phyloP scores from a whole-genome alignment of 2,797 vertebrate genomes.

The Enteromius radiatus region DNA sequence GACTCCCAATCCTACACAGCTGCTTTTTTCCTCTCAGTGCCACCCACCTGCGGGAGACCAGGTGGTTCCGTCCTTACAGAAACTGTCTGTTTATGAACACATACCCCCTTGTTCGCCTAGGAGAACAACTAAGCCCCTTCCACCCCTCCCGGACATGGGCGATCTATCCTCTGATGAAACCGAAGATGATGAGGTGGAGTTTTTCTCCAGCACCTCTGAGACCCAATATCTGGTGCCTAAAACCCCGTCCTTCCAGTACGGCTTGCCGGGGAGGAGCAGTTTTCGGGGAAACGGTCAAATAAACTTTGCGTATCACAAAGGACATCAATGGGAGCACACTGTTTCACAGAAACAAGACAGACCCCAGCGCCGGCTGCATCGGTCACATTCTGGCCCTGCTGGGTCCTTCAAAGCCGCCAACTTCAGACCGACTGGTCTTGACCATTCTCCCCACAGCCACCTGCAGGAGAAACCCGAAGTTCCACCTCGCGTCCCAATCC shows the following conservation, averaged over 20 bases:
- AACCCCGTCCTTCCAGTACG: conserved; percentile 70
- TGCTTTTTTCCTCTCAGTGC: conserved; percentile 65
- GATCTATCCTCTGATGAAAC: conserved; percentile 83
- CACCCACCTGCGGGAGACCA: conserved; percentile 78
- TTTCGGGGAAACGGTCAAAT: conserved; percentile 86
- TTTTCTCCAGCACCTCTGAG: conserved; percentile 86
- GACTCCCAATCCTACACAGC: conserved; percentile 68
- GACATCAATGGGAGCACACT: conserved; percentile 40
- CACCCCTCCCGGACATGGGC: conserved; percentile 83
- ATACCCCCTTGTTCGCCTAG: conserved; percentile 71
- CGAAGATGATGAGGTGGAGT: conserved; percentile 91
- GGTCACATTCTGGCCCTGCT: conserved; percentile 82
- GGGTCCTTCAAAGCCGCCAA: conserved; percentile 80
- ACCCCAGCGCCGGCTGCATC: conserved; percentile 74
- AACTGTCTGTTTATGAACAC: conserved; percentile 76
- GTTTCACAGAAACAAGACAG: conserved; percentile 50
- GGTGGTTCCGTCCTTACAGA: conserved; percentile 82
- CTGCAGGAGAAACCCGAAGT: conserved; percentile 84
- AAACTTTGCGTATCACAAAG: conserved; percentile 88
- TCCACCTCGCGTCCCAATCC: conserved; percentile 91
- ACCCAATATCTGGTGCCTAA: conserved; percentile 75
- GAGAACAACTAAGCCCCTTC: conserved; percentile 87
- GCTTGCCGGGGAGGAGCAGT: conserved; percentile 76
- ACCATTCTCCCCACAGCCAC: conserved; percentile 72
- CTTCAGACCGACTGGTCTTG: conserved; percentile 67